These are phyloP conservation scores for Watsonalla cultraria DNA, from an alignment of 2,888 invertebrate genomes.

Conservation along the genomic window DNA sequence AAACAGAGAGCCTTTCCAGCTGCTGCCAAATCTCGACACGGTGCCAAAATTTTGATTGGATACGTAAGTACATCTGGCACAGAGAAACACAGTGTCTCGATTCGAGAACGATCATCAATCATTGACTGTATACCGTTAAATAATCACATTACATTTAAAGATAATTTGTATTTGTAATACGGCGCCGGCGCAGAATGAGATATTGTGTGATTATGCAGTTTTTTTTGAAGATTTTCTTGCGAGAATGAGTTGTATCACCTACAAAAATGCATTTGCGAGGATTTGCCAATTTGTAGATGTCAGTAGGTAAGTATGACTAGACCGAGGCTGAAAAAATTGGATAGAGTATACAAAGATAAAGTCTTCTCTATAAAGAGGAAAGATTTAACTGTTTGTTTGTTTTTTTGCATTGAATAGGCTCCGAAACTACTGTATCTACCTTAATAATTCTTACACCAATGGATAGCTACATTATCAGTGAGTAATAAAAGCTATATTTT, in stretches of 20 bases:
- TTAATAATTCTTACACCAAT: too few relatives aligned
- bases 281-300: too few relatives aligned
- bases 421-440: too few relatives aligned
- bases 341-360: too few relatives aligned
- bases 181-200: conserved; percentile 29
- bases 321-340: too few relatives aligned
- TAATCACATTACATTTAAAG: conserved; percentile 45
- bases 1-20: conserved; percentile 14
- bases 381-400: too few relatives aligned
- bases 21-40: conserved; percentile 17
- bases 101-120: conserved; percentile 29
- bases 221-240: conserved; percentile 6
- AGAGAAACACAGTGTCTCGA: conserved; percentile 16
- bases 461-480: too few relatives aligned
- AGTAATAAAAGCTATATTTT: too few relatives aligned
- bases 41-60: conserved; percentile 2
- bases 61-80: conserved; percentile 6
- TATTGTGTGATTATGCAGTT: conserved; percentile 33
- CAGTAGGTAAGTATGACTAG: too few relatives aligned
- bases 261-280: too few relatives aligned
- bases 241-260: background rate
- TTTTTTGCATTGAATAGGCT: too few relatives aligned
- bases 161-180: conserved; percentile 43
- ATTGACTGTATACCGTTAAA: conserved; percentile 39
- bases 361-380: too few relatives aligned